Conservation (phyloP, 1,140 invertebrate species). For the Neodiprion pinetum region DNA sequence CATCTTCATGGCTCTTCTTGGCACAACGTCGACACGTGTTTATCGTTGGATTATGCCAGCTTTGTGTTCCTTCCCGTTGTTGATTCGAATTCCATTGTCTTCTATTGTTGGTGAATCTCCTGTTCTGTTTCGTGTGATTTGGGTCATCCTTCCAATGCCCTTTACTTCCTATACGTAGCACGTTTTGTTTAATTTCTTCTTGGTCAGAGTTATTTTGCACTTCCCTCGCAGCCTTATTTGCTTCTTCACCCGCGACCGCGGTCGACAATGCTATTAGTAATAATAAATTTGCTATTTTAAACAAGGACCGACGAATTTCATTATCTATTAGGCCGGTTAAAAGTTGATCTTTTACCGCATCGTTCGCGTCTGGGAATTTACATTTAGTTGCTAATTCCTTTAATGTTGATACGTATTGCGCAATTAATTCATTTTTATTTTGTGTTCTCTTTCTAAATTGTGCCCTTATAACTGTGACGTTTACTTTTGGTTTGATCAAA, state of each 20-base stretch:
- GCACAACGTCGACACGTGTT: slow-evolving; percentile 9
- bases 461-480: not conserved
- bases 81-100: not conserved
- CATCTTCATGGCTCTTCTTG: not conserved
- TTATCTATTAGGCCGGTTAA: not conserved
- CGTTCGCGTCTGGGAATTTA: not conserved
- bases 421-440: not conserved
- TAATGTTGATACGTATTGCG: not conserved
- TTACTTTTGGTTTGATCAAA: not conserved
- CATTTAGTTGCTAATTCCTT: not conserved
- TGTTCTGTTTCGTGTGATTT: not conserved
- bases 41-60: not conserved
- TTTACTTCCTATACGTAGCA: not conserved
- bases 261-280: not conserved
- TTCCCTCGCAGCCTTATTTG: not conserved
- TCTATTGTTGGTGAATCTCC: not conserved
- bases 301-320: not conserved
- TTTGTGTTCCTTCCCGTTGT: not conserved
- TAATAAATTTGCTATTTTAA: not conserved
- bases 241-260: slow-evolving; percentile 5
- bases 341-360: not conserved
- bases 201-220: not conserved
- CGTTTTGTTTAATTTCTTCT: not conserved
- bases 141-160: not conserved
- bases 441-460: not conserved